Evolutionary conservation across 2,888 invertebrate genomes (phyloP), one percentile per base, ranked within the genome.

Genomic region (Lochmaea crataegi): DNA sequence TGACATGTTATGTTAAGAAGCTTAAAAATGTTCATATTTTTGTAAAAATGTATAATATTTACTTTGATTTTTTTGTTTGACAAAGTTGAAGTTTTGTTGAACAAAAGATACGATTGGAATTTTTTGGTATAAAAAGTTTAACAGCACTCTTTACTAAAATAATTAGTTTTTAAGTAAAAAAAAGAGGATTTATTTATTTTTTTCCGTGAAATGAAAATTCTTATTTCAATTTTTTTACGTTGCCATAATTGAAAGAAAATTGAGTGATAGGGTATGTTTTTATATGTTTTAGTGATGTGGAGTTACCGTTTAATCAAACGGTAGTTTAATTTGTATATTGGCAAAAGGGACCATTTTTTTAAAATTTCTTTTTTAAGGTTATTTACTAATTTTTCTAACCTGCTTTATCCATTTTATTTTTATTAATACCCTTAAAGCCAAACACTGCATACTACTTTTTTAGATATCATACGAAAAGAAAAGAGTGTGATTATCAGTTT

Each of bases 1-100:
- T 86, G 85, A 86, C 85, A 82, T 81, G 76, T 65, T 76, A 79
- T 77, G 78, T 80, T 83, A 73, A 78, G 70, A 57, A 82, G 82
- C 82, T 82, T 80, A 80, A 78, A 81, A 82, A 80, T 84, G 84
- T 85, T 84, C 84, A 84, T 86, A 85, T 87, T 86, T 86, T 87
- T 86, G 82, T 84, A 84, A 80, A 82, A 81, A 80, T 78, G 77
- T 81, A 79, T 77, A 80, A 80, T 80, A 79, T 80, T 81, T 66
- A 51, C 68, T 73, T 53, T 32, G 42, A 63, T 71, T 78, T 78
- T 38, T 77, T 75, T 70, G 78, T 76, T 64, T 60, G 71, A 75
- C 75, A 73, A 74, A 78, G 18, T 10, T 4, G 84, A 84, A 85
- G 84, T 82, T 83, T 78, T 79, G 78, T 75, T 75, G n/a, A 68